Base-by-base conservation (phyloP, 2,888 invertebrate genomes). In the Agrochola circellaris region DNA sequence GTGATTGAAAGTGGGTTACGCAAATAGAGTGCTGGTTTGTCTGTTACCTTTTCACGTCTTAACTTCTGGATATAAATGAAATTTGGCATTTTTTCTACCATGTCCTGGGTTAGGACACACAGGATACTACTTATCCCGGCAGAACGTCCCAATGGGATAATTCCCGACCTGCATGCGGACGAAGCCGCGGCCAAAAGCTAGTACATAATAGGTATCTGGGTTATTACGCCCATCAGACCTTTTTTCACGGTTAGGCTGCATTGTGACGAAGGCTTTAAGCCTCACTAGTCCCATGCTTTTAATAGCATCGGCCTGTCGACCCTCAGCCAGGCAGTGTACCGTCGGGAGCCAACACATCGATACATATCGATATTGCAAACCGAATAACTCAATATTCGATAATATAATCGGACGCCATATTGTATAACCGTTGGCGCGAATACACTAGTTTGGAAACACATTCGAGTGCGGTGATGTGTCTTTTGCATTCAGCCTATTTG, bases 161-260 rank as follows among this genome's bases (percentile, higher is more conserved):
- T 34, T 34, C 11, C 17, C 20, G n/a, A 38, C 4, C 1, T n/a
- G 0, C 7, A n/a, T 3, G 8, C 17, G 13, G 13, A 34, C 2
- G 68, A 62, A 38, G 13, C 7, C n/a, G n/a, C n/a, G 13, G 11
- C 4, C 20, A n/a, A 17, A 38, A 68, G 61, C n/a, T 61, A 38
- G 34, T 68, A n/a, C 61, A 86, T 85, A 76, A 82, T 89, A 88
- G 84, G 88, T 88, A 93, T 93, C 88, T 93, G 91, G 93, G 93
- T 92, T 93, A 93, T 93, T 91, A 93, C 90, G 94, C 92, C 91
- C 91, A 90, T 87, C 89, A 90, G 86, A 89, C 87, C 89, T 91
- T 92, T 92, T 92, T 93, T 93, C 93, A 94, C 94, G 93, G 93
- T 87, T 89, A 89, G 91, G 83, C 90, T 92, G 91, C 90, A 90